Percentiles rank a stretch among this genome's conserved stretches.
Evolutionary conservation across 2,113 vertebrate species (phyloP).

Genomic region (Stegostoma tigrinum): DNA sequence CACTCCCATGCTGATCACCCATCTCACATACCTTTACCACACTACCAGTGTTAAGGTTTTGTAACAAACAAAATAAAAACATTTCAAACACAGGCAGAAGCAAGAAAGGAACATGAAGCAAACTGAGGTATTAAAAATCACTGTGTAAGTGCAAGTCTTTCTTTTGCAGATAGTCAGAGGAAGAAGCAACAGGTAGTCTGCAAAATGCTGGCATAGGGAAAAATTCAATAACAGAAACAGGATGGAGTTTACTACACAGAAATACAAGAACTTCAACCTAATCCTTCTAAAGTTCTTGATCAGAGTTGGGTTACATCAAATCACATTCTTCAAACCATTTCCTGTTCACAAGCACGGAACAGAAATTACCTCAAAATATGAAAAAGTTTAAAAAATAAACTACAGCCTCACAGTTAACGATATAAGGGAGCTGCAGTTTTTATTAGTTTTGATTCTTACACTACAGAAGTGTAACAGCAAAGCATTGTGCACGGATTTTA

Average conservation of each 20-base stretch:
- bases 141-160: background rate
- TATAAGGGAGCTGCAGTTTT: background rate
- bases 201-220: background rate
- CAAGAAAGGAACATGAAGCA: background rate
- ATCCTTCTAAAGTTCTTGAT: background rate
- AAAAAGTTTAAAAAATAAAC: background rate
- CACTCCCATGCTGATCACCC: background rate
- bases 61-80: background rate
- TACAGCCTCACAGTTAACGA: background rate
- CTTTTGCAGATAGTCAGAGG: background rate
- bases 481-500: background rate
- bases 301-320: background rate
- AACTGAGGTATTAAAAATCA: background rate
- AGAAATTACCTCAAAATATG: background rate
- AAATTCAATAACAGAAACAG: background rate
- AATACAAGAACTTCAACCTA: background rate
- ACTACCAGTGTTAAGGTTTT: background rate
- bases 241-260: background rate
- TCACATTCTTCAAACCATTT: background rate
- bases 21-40: background rate
- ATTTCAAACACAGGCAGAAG: too few relatives aligned
- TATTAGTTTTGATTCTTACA: background rate
- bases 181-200: background rate
- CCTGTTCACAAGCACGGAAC: background rate
- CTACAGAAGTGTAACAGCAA: background rate